Evolutionary conservation across 2,113 vertebrate species (phyloP), one percentile per base, ranked within the genome.

Genomic region (Leptobrachium ailaonicum): DNA sequence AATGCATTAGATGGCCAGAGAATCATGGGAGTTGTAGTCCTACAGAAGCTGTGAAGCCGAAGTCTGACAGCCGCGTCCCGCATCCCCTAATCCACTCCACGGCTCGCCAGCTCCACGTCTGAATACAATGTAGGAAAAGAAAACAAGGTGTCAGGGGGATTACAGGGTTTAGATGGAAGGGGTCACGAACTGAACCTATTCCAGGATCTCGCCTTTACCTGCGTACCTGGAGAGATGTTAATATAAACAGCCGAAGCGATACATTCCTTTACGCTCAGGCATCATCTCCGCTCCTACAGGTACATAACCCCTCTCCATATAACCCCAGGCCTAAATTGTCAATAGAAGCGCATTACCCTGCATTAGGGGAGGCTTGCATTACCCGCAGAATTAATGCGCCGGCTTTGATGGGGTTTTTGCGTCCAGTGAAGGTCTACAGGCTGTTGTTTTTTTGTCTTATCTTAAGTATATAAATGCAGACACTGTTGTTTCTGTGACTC

Each of bases 291-390:
- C 66, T 71, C 62, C 50, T 62, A 77, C n/a, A 60, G 67, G 68
- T 62, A 77, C 70, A 54, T 71, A 62, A 76, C 63, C 12, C 2
- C 76, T 71, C 76, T 41, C 44, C 13, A 5, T 71, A 70, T 71
- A 71, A 62, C 76, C 76, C 58, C 56, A 77, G 76, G 76, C 76
- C 66, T 40, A 70, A 70, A 54, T 66, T 77, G 76, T 77, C 76
- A 77, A 60, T 42, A 43, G 76, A 67, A 77, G 53, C 1, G 50
- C 66, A 70, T 77, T 77, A 54, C 66, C 53, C 54, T 40, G 67
- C 53, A 62, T 56, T 66, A 60, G 58, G 71, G 41, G 60, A 71
- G 42, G n/a, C 60, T 40, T 7, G 68, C 12, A 50, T 58, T 62
- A 70, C 67, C 76, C 69, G 43, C 41, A n/a, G 76, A 53, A 14